Base-by-base conservation (phyloP, 92 coral and sea anemone genomes). In the Umimayanthus kanabou region DNA sequence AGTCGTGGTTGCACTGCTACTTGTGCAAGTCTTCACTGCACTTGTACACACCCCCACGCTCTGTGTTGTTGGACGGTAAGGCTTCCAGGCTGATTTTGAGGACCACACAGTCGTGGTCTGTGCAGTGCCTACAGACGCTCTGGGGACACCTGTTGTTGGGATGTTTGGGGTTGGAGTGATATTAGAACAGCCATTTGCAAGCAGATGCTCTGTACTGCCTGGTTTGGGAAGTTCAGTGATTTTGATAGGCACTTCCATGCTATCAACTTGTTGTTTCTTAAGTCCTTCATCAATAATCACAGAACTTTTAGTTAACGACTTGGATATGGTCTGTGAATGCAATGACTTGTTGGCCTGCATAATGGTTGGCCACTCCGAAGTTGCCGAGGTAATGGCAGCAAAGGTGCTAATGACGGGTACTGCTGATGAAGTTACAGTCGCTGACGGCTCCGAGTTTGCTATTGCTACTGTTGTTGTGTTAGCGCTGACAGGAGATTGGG, bases 301-400 rank as follows among this genome's bases (percentile, higher is more conserved):
- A 16, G 84, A 81, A 49, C 81, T 76, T 90, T 93, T 96, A 37
- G 76, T 88, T 61, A 81, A 33, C 3, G 77, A 28, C 66, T 50
- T 83, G 26, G 87, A 66, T 45, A 45, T 29, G 45, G 28, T 28
- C 28, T 83, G 87, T 45, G 87, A 50, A 13, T 83, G 87, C 26
- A 47, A 22, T 26, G 87, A 70, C 67, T 93, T 93, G 81, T 95
- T 94, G 2, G 99, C 99, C 90, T 97, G 99, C 53, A 90, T 90
- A 22, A 97, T 96, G 61, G 99, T 97, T 8, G 99, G 99, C 99
- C 99, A 97, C 76, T 97, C 99, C 0, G 96, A 90, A 16, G 99
- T 87, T 6, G 98, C 90, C 6, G 94, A 80, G 1, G 95, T 89
- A 8, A 97, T 92, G 16, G 99, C 99, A 40, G 97, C 94, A 66